These are phyloP conservation scores for Stegostoma tigrinum DNA, from an alignment of 2,113 vertebrate species.

Conservation along the genomic window DNA sequence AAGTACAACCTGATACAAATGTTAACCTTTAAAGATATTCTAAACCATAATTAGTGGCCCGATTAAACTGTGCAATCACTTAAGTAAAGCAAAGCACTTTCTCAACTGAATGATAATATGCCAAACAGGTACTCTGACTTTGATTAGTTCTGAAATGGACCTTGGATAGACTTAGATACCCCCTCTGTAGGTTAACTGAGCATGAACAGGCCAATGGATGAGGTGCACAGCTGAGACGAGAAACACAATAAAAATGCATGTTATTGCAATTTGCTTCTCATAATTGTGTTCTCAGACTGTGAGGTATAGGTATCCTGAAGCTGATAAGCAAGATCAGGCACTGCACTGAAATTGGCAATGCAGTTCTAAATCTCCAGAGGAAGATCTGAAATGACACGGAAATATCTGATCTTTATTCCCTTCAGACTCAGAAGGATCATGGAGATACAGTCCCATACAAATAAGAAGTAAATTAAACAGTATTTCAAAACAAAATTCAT, in stretches of 20 bases:
- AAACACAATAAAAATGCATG: neutral
- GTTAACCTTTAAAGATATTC: neutral
- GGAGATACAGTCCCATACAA: neutral
- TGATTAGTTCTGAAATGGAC: too few species aligned
- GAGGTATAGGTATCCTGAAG: too few species aligned
- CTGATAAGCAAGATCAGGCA: neutral
- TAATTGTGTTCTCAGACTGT: neutral
- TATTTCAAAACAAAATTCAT: neutral
- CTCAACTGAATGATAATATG: neutral
- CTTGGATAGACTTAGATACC: neutral
- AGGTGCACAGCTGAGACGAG: neutral
- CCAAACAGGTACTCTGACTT: neutral
- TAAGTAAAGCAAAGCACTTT: neutral
- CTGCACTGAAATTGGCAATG: neutral
- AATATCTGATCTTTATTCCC: neutral
- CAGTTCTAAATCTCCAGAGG: neutral
- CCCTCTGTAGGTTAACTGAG: neutral
- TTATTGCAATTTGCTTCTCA: neutral
- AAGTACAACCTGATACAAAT: neutral
- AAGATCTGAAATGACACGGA: neutral
- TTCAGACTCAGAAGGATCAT: neutral
- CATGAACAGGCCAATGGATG: neutral
- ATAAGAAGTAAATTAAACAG: neutral
- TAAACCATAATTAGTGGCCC: neutral
- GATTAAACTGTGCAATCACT: neutral